Evolutionary conservation across 2,113 vertebrate species (phyloP), one percentile per base, ranked within the genome.

Genomic region (Phalacrocorax aristotelis): DNA sequence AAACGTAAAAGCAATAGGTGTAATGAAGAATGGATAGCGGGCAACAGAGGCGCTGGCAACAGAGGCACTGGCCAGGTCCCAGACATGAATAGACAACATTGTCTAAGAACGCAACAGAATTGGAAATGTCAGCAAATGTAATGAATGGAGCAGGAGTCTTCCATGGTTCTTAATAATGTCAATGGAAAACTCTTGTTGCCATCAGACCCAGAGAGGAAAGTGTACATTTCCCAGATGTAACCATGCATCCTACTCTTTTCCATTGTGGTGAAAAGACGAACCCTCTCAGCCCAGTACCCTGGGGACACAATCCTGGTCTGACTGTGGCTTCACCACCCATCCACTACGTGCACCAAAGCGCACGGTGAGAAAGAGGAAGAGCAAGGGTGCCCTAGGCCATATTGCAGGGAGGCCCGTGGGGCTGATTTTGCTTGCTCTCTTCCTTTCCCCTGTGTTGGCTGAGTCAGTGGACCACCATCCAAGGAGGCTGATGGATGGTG

Each of bases 401-500:
- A 44, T 23, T 81, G 10, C 32, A 42, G 55, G 17, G 14, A 86
- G 64, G 14, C 34, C 57, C 0, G 0, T 17, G 79, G 74, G 64
- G 29, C 46, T 76, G 68, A 49, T 82, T 94, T 93, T 83, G 20
- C 46, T 81, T 76, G 25, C 11, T 88, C 20, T 92, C 15, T 75
- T 66, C 80, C 70, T 89, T 78, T 10, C 32, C 22, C 9, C 51
- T 93, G 46, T 91, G 76, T 96, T 89, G 78, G 64, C 81, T 5
- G 0, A 27, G 44, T 61, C 83, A 92, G 64, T 15, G 6, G 52
- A 90, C 36, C 48, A 83, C 89, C 79, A 69, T 91, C 29, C 6
- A 22, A 96, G 77, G 62, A 93, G 26, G 44, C 10, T n/a, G 83
- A 93, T 82, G 91, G 86, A 51, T 95, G 87, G 61, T 75, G n/a